phyloP scores from a whole-genome alignment of 2,113 vertebrate species.

The Amia ocellicauda region DNA sequence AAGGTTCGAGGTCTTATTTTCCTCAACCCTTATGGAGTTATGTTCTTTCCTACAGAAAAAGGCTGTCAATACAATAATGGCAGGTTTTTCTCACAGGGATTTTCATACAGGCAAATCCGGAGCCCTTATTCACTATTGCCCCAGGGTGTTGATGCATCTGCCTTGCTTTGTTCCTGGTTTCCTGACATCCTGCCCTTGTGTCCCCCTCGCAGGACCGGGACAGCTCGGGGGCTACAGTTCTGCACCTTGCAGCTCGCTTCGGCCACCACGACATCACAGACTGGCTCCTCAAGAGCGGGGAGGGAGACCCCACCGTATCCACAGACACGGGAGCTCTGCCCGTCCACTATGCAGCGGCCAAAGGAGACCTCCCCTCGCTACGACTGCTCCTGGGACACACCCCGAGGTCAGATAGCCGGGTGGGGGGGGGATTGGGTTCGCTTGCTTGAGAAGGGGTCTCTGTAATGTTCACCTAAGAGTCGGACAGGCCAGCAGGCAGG shows the following conservation, averaged over 20 bases:
- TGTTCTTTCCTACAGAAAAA: too few species aligned
- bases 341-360: slow-evolving; percentile 93
- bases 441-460: too few species aligned
- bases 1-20: too few species aligned
- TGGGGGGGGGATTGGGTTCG: background rate
- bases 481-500: too few species aligned
- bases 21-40: too few species aligned
- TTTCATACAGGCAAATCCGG: too few species aligned
- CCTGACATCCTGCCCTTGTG: background rate
- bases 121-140: too few species aligned
- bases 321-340: slow-evolving; percentile 88
- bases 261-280: slow-evolving; percentile 87
- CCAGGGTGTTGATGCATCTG: too few species aligned
- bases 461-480: too few species aligned
- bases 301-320: slow-evolving; percentile 71
- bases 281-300: slow-evolving; percentile 83
- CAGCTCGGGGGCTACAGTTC: slow-evolving; percentile 87
- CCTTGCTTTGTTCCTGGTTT: too few species aligned
- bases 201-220: slow-evolving; percentile 75
- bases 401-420: slow-evolving; percentile 74
- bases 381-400: slow-evolving; percentile 79
- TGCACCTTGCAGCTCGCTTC: slow-evolving; percentile 94
- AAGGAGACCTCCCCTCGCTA: slow-evolving; percentile 89
- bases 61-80: too few species aligned
- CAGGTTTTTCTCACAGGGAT: too few species aligned